These are phyloP conservation scores for Distichodus sexfasciatus DNA, from an alignment of 2,797 vertebrate species.

Conservation along the genomic window DNA sequence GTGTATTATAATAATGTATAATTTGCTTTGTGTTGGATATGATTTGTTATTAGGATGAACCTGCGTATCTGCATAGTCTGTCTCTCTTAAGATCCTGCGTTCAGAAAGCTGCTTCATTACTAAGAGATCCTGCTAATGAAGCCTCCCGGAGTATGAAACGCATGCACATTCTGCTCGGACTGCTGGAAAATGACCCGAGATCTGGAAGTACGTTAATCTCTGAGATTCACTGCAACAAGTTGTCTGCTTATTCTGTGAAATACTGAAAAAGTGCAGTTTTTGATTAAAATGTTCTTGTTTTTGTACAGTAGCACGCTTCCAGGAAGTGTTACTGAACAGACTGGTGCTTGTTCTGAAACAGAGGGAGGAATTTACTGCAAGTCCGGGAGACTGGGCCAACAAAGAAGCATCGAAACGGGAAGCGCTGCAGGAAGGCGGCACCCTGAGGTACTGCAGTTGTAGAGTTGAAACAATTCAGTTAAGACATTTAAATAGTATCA, in stretches of 20 bases:
- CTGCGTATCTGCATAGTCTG: conserved; percentile 57
- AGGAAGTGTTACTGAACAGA: conserved; percentile 60
- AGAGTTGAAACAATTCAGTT: background rate
- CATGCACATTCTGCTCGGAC: conserved; percentile 63
- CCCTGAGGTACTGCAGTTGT: conserved; percentile 66
- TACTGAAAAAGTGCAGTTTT: too few species aligned
- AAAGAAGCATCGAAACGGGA: conserved; percentile 65
- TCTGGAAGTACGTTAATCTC: conserved; percentile 53
- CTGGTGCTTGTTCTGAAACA: conserved; percentile 56
- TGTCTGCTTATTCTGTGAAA: background rate
- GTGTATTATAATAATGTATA: background rate
- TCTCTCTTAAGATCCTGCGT: conserved; percentile 70
- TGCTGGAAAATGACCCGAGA: conserved; percentile 49
- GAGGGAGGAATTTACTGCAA: conserved; percentile 52
- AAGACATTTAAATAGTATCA: too few species aligned
- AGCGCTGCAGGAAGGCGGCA: conserved; percentile 75
- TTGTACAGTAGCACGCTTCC: conserved; percentile 59
- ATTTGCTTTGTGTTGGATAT: background rate
- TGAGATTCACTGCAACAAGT: background rate
- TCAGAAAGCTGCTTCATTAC: conserved; percentile 70
- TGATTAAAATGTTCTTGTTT: background rate
- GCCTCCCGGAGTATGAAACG: conserved; percentile 61
- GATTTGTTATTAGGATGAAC: conserved; percentile 44
- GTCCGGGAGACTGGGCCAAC: conserved; percentile 68
- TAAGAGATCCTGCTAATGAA: conserved; percentile 58